These are phyloP conservation scores for Erythrolamprus reginae DNA, from an alignment of 2,113 vertebrate genomes.

Conservation along the genomic window DNA sequence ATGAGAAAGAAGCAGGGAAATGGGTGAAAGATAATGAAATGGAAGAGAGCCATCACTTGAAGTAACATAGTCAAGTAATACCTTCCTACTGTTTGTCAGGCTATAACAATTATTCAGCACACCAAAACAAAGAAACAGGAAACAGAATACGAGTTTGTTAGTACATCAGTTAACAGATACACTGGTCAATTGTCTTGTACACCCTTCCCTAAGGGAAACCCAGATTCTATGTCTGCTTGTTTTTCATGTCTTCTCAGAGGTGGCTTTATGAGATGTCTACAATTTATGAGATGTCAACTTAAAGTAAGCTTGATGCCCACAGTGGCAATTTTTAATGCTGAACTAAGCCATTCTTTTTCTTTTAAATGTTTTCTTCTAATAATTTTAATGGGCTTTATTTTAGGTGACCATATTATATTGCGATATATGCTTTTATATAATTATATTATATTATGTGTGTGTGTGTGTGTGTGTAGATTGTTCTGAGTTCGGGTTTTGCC, in stretches of 20 bases:
- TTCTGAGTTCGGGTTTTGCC: too few relatives aligned
- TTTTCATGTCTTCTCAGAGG: not conserved
- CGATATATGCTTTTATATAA: not conserved
- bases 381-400: not conserved
- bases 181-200: not conserved
- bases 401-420: not conserved
- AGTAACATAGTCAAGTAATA: not conserved
- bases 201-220: not conserved
- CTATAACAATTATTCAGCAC: not conserved
- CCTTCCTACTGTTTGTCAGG: not conserved
- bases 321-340: not conserved
- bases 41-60: not conserved
- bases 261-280: not conserved
- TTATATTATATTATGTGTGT: too few relatives aligned
- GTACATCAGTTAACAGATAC: not conserved
- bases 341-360: not conserved
- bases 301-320: not conserved
- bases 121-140: not conserved
- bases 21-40: not conserved
- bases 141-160: not conserved
- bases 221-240: not conserved
- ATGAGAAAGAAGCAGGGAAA: not conserved
- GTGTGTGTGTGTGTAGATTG: too few relatives aligned
- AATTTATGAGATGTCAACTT: not conserved
- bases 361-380: not conserved